Conservation (phyloP, 2,888 invertebrate genomes). For the Gortyna flavago region DNA sequence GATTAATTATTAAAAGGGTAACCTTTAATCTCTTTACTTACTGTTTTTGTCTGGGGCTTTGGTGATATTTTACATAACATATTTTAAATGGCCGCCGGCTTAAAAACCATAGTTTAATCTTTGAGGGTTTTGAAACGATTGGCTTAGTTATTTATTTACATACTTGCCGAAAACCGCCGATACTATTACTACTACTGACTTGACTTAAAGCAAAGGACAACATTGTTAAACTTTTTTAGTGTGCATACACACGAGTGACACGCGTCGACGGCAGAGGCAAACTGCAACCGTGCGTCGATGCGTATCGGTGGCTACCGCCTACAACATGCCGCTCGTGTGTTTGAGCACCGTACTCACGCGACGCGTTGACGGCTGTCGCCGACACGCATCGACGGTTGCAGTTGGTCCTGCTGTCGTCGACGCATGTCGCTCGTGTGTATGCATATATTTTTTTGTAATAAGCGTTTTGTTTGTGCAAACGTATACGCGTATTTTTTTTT, state of each 20-base stretch:
- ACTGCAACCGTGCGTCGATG: no score
- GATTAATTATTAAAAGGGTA: slow-evolving; percentile 59
- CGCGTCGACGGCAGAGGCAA: no score
- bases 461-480: not conserved
- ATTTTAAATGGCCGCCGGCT: slow-evolving; percentile 6
- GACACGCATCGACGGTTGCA: no score
- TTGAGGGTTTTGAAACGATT: not conserved
- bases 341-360: no score
- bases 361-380: no score
- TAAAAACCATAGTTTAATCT: not conserved
- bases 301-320: no score
- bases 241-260: no score
- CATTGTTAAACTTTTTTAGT: not conserved
- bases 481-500: not conserved
- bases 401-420: no score
- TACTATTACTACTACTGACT: not conserved
- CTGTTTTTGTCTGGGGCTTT: slow-evolving; percentile 36
- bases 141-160: not conserved
- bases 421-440: no score
- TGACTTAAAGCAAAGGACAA: not conserved
- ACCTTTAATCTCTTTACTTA: slow-evolving; percentile 45
- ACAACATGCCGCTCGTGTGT: no score
- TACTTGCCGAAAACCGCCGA: not conserved
- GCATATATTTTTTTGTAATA: not conserved
- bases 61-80: slow-evolving; percentile 35